A percentile compares a stretch with the other conserved stretches of the same genome.
These are phyloP conservation scores for Lysiphlebus fabarum DNA, from an alignment of 1,140 invertebrate genomes.

Conservation along the genomic window DNA sequence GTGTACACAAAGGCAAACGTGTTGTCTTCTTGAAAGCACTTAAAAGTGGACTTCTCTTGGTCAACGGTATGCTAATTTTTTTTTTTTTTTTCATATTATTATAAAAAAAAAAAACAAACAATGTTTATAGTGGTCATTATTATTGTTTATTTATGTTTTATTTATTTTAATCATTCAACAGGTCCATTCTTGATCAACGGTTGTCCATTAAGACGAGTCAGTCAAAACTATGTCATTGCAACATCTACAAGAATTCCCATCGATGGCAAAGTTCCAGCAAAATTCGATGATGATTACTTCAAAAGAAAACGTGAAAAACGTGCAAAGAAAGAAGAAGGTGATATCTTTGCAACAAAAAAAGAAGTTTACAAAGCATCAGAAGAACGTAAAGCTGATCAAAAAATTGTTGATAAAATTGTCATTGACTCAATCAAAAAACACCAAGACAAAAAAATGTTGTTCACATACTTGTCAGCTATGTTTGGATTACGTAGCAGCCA, in stretches of 20 bases:
- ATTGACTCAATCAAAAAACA: constrained; percentile 79
- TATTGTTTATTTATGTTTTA: too few relatives aligned
- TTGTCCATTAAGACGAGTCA: constrained; percentile 90
- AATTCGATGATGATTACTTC: constrained; percentile 93
- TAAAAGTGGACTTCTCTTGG: constrained; percentile 83
- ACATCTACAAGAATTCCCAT: constrained; percentile 89
- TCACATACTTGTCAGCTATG: constrained; percentile 86
- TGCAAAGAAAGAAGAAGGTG: constrained; percentile 77
- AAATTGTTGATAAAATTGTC: constrained; percentile 76
- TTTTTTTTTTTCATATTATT: neutral
- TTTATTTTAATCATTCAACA: constrained; percentile 35
- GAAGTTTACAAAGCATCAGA: constrained; percentile 85
- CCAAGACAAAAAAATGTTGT: constrained; percentile 80
- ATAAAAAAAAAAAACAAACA: too few relatives aligned
- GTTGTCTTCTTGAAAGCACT: constrained; percentile 86
- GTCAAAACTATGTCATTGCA: constrained; percentile 93
- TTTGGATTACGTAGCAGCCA: constrained; percentile 91
- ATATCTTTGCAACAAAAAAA: constrained; percentile 87
- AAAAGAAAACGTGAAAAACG: constrained; percentile 70
- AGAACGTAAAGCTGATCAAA: constrained; percentile 89
- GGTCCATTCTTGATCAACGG: constrained; percentile 84
- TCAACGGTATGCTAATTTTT: constrained; percentile 71
- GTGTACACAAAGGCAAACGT: constrained; percentile 91
- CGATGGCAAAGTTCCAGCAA: constrained; percentile 70
- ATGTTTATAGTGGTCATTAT: too few relatives aligned